Percentiles rank a stretch among this genome's conserved stretches.
Evolutionary conservation across 1,140 invertebrate genomes (phyloP).

Genomic region (Bombyx mori): DNA sequence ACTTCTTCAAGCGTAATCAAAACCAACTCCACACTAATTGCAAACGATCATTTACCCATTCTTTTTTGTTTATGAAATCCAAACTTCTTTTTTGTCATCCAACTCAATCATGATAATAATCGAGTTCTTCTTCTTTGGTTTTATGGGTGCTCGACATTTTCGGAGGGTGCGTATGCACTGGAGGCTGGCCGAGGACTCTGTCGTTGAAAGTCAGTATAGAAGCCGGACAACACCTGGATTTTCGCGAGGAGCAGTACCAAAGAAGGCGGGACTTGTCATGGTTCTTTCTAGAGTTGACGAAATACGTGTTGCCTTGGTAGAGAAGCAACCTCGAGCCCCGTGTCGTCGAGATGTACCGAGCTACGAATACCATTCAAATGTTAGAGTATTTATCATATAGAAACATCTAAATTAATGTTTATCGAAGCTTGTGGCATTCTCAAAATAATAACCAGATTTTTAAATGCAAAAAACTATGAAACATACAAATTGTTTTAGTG

Average conservation of each 20-base stretch:
- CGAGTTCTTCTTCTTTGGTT: neutral
- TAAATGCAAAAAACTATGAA: too few relatives aligned
- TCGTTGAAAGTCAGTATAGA: constrained; percentile 43
- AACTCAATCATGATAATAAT: neutral
- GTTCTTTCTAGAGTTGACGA: constrained; percentile 42
- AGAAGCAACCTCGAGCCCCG: constrained; percentile 40
- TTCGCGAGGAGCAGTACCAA: constrained; percentile 54
- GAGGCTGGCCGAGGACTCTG: constrained; percentile 33
- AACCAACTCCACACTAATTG: too few relatives aligned
- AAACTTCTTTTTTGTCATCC: too few relatives aligned
- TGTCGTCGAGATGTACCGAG: constrained; percentile 37
- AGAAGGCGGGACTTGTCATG: constrained; percentile 31
- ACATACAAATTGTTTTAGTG: too few relatives aligned
- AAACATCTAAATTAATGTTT: too few relatives aligned
- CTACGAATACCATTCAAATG: constrained; percentile 6
- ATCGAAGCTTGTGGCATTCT: too few relatives aligned
- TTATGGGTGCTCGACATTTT: constrained; percentile 25
- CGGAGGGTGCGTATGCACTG: constrained; percentile 46
- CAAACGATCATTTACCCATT: too few relatives aligned
- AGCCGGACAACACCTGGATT: constrained; percentile 39
- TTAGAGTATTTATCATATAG: too few relatives aligned
- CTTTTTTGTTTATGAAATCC: too few relatives aligned
- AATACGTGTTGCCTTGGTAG: constrained; percentile 48
- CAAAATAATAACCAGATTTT: too few relatives aligned
- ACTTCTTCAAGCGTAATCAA: too few relatives aligned